Percentiles rank a stretch among this genome's conserved stretches.
phyloP scores from a whole-genome alignment of 2,888 invertebrate species.

The Drosophila pegasa region DNA sequence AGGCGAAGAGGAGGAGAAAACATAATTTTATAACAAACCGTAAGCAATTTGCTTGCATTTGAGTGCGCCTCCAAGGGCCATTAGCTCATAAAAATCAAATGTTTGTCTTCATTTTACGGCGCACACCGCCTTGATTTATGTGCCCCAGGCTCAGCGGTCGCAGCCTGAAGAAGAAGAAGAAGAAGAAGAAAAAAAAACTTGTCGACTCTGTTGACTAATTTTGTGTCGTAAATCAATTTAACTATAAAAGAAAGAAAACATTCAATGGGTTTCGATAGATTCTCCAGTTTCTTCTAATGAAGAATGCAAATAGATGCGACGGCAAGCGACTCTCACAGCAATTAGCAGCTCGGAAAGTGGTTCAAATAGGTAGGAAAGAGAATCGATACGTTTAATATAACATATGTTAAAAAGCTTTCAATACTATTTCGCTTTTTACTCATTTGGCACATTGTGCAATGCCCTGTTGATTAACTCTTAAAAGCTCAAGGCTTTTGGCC shows the following conservation, averaged over 20 bases:
- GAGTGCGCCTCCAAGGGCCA: conserved; percentile 57
- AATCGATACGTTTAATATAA: not conserved
- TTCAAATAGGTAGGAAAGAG: conserved; percentile 33
- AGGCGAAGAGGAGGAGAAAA: not conserved
- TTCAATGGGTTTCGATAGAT: conserved; percentile 59
- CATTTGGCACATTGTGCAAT: not conserved
- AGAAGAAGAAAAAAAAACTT: conserved; percentile 47
- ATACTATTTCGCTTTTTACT: not conserved
- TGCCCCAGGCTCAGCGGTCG: conserved; percentile 53
- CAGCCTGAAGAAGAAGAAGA: conserved; percentile 14
- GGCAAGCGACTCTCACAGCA: conserved; percentile 53
- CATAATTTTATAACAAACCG: conserved; percentile 65
- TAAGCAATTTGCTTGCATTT: conserved; percentile 66
- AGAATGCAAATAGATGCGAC: conserved; percentile 51
- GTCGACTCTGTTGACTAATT: conserved; percentile 77
- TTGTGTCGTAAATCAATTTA: conserved; percentile 75
- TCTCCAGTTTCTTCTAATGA: conserved; percentile 57
- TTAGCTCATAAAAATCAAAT: conserved; percentile 80
- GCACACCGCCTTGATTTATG: conserved; percentile 71
- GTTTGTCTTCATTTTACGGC: conserved; percentile 71
- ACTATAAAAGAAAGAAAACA: conserved; percentile 54
- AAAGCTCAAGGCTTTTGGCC: conserved; percentile 36
- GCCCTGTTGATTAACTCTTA: conserved; percentile 9
- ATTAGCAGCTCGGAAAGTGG: conserved; percentile 58
- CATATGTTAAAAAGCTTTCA: not conserved